Evolutionary conservation across 2,888 invertebrate genomes (phyloP).

Genomic region (Cryptus viduatorius): DNA sequence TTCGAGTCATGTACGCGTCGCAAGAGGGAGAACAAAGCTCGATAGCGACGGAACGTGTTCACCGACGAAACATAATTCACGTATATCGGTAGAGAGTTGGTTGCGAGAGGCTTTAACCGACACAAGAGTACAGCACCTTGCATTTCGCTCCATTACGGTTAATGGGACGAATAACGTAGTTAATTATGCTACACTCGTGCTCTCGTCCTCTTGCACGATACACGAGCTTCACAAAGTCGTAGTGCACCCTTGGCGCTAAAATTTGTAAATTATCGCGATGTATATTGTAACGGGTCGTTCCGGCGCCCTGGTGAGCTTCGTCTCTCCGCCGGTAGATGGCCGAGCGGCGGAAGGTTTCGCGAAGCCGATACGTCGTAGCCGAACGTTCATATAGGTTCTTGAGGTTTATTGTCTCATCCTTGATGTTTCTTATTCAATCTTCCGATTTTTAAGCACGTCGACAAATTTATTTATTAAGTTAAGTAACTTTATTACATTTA

Average conservation of each 20-base stretch:
- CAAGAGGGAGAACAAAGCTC: conserved; percentile 6
- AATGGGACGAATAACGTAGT: conserved; percentile 63
- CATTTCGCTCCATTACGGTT: conserved; percentile 52
- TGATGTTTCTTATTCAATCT: too few species aligned
- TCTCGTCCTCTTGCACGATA: conserved; percentile 51
- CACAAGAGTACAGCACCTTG: conserved; percentile 23
- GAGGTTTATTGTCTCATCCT: too few species aligned
- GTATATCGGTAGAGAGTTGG: conserved; percentile 29
- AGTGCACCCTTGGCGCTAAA: conserved; percentile 17
- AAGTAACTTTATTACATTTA: too few species aligned
- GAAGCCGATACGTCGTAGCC: too few species aligned
- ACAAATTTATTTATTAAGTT: too few species aligned
- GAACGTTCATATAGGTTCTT: too few species aligned
- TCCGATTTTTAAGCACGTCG: too few species aligned
- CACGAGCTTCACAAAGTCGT: conserved; percentile 13
- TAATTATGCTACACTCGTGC: conserved; percentile 69
- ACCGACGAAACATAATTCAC: conserved; percentile 35
- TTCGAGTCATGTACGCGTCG: conserved; percentile 35
- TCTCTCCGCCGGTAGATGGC: too few species aligned
- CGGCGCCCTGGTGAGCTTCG: too few species aligned
- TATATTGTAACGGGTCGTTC: neutral
- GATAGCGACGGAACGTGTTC: conserved; percentile 33
- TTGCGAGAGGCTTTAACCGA: conserved; percentile 15
- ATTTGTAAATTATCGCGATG: conserved; percentile 14
- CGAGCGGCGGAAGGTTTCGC: too few species aligned